Conservation (phyloP, 2,888 invertebrate genomes). For the Dicroscelio sp. region DNA sequence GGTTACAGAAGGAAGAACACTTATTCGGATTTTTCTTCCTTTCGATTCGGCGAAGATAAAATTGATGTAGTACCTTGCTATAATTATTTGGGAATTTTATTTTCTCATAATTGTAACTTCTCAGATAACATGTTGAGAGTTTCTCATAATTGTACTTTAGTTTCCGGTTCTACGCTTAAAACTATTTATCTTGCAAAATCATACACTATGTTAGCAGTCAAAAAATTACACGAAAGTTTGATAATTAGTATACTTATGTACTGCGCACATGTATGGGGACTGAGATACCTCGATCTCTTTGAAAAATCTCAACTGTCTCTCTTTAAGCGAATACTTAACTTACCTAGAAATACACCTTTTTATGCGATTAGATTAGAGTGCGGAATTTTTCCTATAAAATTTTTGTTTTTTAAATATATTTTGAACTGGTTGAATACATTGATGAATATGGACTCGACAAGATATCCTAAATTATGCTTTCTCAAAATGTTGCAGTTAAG, state of each 20-base stretch:
- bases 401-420: neutral
- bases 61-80: neutral
- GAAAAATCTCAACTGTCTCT: neutral
- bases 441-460: neutral
- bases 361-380: constrained; percentile 11
- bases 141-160: neutral
- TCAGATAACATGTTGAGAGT: neutral
- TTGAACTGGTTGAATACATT: neutral
- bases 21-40: neutral
- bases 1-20: neutral
- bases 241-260: neutral
- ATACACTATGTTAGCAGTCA: neutral
- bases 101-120: neutral
- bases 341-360: constrained; percentile 3
- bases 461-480: constrained; percentile 8
- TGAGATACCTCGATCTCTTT: neutral
- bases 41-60: neutral
- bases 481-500: neutral
- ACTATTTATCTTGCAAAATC: neutral
- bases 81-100: neutral
- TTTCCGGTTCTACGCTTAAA: neutral
- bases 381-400: neutral
- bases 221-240: constrained; percentile 21
- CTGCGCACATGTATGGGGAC: neutral
- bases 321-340: neutral